phyloP scores from a whole-genome alignment of 1,140 invertebrate genomes.

The Augochlora pura region DNA sequence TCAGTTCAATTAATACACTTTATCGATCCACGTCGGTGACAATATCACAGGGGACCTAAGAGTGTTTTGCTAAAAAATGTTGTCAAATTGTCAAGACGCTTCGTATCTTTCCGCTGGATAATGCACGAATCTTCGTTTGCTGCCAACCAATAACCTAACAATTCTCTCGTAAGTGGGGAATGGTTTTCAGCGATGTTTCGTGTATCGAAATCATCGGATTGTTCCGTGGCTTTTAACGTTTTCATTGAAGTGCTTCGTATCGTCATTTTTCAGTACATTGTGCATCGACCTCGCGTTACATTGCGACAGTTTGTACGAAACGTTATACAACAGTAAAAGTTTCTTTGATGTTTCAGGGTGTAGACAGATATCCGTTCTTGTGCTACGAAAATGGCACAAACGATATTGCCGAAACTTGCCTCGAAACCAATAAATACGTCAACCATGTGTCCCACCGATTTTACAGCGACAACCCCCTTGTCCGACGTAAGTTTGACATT shows the following conservation, averaged over 20 bases:
- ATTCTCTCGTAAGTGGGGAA: neutral
- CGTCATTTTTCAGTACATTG: neutral
- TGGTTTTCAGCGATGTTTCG: neutral
- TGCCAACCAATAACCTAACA: slow-evolving; percentile 38
- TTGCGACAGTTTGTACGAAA: neutral
- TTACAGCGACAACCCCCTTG: slow-evolving; percentile 22
- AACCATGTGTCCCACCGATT: slow-evolving; percentile 40
- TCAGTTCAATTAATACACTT: slow-evolving; percentile 1
- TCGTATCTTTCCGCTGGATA: neutral
- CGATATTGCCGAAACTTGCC: slow-evolving; percentile 59
- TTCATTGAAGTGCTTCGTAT: neutral
- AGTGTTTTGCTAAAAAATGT: neutral
- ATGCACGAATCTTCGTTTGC: slow-evolving; percentile 1
- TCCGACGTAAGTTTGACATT: slow-evolving; percentile 54
- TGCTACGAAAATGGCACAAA: slow-evolving; percentile 63
- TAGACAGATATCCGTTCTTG: slow-evolving; percentile 40
- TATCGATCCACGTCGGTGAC: slow-evolving; percentile 16
- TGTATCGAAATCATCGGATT: neutral
- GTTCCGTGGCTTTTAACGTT: neutral
- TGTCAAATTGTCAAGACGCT: neutral
- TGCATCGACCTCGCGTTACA: neutral
- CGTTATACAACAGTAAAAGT: neutral
- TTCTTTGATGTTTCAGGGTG: slow-evolving; percentile 1
- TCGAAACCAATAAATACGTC: slow-evolving; percentile 35
- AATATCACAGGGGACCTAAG: neutral